phyloP scores from a whole-genome alignment of 2,797 vertebrate species.

The Denticeps clupeoides region DNA sequence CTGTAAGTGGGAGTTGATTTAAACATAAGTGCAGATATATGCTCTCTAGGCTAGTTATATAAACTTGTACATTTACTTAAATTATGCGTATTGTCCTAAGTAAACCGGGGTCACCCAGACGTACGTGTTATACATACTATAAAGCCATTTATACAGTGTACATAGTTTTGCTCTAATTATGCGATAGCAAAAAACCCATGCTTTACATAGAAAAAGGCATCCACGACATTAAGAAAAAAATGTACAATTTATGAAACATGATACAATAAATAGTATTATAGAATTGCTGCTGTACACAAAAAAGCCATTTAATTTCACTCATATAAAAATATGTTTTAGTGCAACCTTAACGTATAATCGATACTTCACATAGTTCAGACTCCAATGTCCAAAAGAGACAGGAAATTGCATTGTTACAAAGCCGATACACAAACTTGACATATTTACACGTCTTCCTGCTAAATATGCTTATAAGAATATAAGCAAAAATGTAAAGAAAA shows the following conservation, averaged over 20 bases:
- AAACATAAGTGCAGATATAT: conserved; percentile 86
- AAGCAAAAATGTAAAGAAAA: conserved; percentile 86
- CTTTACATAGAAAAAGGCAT: conserved; percentile 97
- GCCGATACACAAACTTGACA: conserved; percentile 91
- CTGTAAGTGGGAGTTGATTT: conserved; percentile 65
- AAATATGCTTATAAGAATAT: conserved; percentile 92
- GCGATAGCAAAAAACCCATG: conserved; percentile 91
- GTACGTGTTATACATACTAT: conserved; percentile 51
- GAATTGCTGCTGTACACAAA: conserved; percentile 92
- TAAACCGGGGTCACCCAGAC: conserved; percentile 82
- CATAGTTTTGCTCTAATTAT: conserved; percentile 77
- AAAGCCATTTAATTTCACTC: conserved; percentile 91
- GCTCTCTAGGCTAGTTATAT: conserved; percentile 44
- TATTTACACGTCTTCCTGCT: conserved; percentile 93
- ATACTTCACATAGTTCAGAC: conserved; percentile 97
- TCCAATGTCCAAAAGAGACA: conserved; percentile 80
- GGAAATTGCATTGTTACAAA: conserved; percentile 93
- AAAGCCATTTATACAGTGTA: conserved; percentile 90
- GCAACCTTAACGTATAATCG: conserved; percentile 98
- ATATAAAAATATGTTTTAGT: conserved; percentile 99
- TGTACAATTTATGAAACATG: conserved; percentile 99
- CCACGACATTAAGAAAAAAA: conserved; percentile 96
- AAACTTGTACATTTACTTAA: conserved; percentile 44
- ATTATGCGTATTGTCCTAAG: conserved; percentile 64
- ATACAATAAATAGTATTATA: conserved; percentile 99